Evolutionary conservation across 2,113 vertebrate species (phyloP).

Genomic region (Hemicordylus capensis): DNA sequence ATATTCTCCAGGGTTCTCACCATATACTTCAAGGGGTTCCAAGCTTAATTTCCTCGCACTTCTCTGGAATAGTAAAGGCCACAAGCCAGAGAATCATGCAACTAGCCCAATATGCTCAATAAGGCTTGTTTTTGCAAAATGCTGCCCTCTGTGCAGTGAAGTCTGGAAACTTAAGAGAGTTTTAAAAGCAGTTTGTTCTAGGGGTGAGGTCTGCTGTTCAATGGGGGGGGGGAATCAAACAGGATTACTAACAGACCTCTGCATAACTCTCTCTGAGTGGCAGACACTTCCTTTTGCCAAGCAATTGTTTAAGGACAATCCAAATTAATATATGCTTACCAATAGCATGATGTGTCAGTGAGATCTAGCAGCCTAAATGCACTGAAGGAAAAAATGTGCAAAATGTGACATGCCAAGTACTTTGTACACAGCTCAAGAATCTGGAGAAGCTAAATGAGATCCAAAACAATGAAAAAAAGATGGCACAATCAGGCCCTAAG

Average conservation of each 20-base stretch:
- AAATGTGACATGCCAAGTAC: slow-evolving; percentile 21
- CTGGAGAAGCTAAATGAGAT: slow-evolving; percentile 34
- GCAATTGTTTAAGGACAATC: slow-evolving; percentile 58
- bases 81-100: background rate
- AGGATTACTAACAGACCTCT: slow-evolving; percentile 18
- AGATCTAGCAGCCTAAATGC: background rate
- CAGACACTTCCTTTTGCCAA: slow-evolving; percentile 45
- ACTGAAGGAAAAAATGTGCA: background rate
- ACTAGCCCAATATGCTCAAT: background rate
- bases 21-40: slow-evolving; percentile 67
- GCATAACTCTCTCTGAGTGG: slow-evolving; percentile 54
- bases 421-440: slow-evolving; percentile 58
- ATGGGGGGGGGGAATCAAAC: background rate
- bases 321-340: background rate
- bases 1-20: slow-evolving; percentile 64
- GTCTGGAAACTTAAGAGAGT: background rate
- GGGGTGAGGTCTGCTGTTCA: background rate
- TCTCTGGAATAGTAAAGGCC: background rate
- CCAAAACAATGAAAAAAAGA: slow-evolving; percentile 55
- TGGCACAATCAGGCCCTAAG: slow-evolving; percentile 28
- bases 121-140: background rate
- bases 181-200: background rate
- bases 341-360: background rate
- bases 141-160: background rate
- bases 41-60: slow-evolving; percentile 20